Base-by-base conservation (phyloP, 2,888 invertebrate genomes). In the Lasius fuliginosus region DNA sequence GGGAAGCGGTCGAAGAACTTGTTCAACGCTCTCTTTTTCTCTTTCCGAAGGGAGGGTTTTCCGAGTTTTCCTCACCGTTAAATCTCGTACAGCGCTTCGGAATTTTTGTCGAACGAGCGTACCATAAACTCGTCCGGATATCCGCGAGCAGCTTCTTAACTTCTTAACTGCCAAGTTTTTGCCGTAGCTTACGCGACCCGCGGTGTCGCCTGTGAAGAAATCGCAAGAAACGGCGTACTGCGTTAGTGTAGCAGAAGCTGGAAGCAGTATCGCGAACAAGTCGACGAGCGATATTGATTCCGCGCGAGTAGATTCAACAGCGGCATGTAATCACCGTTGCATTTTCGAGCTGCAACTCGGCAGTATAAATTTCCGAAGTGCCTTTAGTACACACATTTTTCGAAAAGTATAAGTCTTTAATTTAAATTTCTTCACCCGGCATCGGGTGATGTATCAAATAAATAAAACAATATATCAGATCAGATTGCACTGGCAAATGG, bases 131-230 rank as follows among this genome's bases (percentile, higher is more conserved):
- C 40, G n/a, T 62, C 30, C 27, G 60, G 33, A 56, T 77, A 77
- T 18, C 27, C 27, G 56, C 46, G 65, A 56, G 65, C 33, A 36
- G 58, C 36, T 73, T 49, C 36, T 60, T 27, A 71, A 71, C 42
- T 81, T 73, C 6, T 73, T 49, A 73, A 81, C 36, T 71, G 33
- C 33, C 58, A 18, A 42, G 56, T 77, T 67, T 60, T 18, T 53
- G 8, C 12, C 58, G 23, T 33, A 27, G 11, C 64, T 75, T 15
- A 36, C 15, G 8, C 49, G 76, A 40, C 27, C 30, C 46, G 62
- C 23, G 23, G 23, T 46, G 60, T 62, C 42, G 42, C 12, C n/a
- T 67, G 8, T 40, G 12, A 65, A 18, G 53, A 53, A 53, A 27
- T 33, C 12, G 58, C 5, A 30, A 36, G 36, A 56, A 23, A 74